phyloP scores from a whole-genome alignment of 2,888 invertebrate species.

The Zonitis immaculata region DNA sequence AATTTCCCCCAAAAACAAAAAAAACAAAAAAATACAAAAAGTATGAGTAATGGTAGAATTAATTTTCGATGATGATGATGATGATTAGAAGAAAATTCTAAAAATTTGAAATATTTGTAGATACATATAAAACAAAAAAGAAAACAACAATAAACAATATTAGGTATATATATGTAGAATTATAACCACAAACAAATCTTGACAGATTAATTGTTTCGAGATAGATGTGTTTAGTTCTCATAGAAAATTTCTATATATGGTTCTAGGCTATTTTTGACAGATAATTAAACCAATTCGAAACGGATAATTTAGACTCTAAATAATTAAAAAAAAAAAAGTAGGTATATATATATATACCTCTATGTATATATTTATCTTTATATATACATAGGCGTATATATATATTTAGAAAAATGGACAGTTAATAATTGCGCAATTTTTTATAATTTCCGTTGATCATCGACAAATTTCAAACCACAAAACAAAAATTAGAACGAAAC shows the following conservation, averaged over 20 bases:
- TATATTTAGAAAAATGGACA: not conserved
- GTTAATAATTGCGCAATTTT: not conserved
- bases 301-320: not conserved
- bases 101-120: too few species aligned
- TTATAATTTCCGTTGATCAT: too few species aligned
- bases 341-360: too few species aligned
- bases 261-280: not conserved
- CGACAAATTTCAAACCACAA: too few species aligned
- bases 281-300: slow-evolving; percentile 1
- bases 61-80: too few species aligned
- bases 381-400: too few species aligned
- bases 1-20: too few species aligned
- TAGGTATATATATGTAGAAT: too few species aligned
- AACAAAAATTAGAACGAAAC: too few species aligned
- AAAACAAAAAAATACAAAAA: too few species aligned
- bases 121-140: not conserved
- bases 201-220: slow-evolving; percentile 1
- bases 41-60: not conserved
- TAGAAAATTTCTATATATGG: not conserved
- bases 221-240: not conserved
- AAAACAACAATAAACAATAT: not conserved
- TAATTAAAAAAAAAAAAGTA: not conserved
- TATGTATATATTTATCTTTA: too few species aligned
- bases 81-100: too few species aligned
- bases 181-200: not conserved